A percentile compares a stretch with the other conserved stretches of the same genome.
phyloP scores from a whole-genome alignment of 2,113 vertebrate species.

The Passer montanus region DNA sequence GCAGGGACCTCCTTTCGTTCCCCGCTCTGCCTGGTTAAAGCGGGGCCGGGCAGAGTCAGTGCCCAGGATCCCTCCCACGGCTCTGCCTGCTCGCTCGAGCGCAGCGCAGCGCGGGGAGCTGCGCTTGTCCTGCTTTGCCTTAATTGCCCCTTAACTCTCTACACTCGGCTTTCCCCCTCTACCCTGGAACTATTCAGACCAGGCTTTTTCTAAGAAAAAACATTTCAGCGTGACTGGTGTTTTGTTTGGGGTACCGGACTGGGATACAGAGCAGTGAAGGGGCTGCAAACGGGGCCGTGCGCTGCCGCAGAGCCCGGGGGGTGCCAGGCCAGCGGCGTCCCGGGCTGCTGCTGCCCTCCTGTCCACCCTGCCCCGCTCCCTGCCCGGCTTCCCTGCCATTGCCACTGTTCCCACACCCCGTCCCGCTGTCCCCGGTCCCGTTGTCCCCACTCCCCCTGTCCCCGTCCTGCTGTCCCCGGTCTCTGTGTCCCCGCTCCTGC shows the following conservation, averaged over 20 bases:
- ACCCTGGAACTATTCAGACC: neutral
- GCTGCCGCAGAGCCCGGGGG: neutral
- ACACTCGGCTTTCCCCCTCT: neutral
- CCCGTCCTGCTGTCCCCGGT: neutral
- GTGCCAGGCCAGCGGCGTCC: neutral
- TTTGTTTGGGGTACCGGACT: fast-evolving
- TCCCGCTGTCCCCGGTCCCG: neutral
- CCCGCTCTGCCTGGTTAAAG: neutral
- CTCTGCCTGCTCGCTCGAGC: neutral
- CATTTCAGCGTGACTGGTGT: fast-evolving
- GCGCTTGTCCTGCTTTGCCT: neutral
- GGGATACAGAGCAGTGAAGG: neutral
- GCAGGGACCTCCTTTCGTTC: neutral
- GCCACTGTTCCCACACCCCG: neutral
- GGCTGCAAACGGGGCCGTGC: neutral
- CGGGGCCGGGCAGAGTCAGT: neutral
- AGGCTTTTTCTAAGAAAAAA: neutral
- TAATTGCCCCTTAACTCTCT: neutral
- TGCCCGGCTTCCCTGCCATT: too few relatives aligned
- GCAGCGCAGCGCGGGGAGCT: fast-evolving
- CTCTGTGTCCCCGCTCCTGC: too few relatives aligned
- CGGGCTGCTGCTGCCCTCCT: neutral
- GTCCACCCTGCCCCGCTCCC: neutral
- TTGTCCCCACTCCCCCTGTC: neutral
- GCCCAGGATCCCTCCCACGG: too few relatives aligned